A percentile compares a stretch with the other conserved stretches of the same genome.
Evolutionary conservation across 2,888 invertebrate species (phyloP).

Genomic region (Willowsia nigromaculata): DNA sequence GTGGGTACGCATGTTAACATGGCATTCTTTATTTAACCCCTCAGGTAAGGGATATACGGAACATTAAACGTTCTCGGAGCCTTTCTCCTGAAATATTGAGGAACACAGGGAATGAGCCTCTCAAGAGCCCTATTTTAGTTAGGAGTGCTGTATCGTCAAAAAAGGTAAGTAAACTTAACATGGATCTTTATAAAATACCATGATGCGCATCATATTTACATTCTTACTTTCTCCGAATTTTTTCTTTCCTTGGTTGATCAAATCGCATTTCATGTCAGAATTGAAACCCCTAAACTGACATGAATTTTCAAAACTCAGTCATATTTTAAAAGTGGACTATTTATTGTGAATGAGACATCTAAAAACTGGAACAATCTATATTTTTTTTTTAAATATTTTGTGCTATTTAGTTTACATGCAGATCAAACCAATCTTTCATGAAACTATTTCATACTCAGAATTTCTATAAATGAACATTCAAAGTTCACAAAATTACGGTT

Average conservation of each 20-base stretch:
- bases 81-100: conserved; percentile 76
- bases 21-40: background rate
- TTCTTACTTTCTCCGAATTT: background rate
- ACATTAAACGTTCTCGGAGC: conserved; percentile 74
- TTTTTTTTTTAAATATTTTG: too few species aligned
- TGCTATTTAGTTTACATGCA: too few species aligned
- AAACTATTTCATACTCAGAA: too few species aligned
- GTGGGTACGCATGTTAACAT: background rate
- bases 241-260: background rate
- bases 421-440: too few species aligned
- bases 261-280: background rate
- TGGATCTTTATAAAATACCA: background rate
- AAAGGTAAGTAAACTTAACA: conserved; percentile 55
- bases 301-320: too few species aligned
- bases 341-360: too few species aligned
- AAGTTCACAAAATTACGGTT: too few species aligned
- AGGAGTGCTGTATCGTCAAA: conserved; percentile 53
- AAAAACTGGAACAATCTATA: too few species aligned
- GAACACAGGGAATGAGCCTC: conserved; percentile 66
- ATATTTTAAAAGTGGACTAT: too few species aligned
- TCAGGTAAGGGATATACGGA: conserved; percentile 53
- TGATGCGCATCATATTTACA: background rate
- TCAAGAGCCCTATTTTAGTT: conserved; percentile 71
- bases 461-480: too few species aligned
- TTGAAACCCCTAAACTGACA: too few species aligned